phyloP scores from a whole-genome alignment of 2,888 invertebrate genomes.

The Sarcophaga carnaria region DNA sequence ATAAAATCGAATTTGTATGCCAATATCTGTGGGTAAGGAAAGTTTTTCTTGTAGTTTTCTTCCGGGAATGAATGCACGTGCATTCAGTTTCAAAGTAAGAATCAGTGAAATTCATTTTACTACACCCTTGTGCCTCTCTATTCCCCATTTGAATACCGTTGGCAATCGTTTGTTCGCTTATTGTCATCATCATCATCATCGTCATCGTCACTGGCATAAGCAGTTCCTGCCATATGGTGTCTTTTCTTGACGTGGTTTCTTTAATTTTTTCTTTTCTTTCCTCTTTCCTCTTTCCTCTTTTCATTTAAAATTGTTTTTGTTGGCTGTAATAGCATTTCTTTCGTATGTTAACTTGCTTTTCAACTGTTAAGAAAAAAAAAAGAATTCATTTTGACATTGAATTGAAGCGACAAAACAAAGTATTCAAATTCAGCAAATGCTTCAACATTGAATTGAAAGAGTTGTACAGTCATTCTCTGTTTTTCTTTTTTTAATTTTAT shows the following conservation, averaged over 20 bases:
- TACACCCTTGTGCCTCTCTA: background rate
- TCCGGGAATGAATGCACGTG: too few species aligned
- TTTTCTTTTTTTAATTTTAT: background rate
- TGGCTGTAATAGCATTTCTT: background rate
- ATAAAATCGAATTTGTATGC: constrained; percentile 18
- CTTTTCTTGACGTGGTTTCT: constrained; percentile 4
- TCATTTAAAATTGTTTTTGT: constrained; percentile 20
- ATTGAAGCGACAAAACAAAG: constrained; percentile 42
- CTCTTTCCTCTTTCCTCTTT: background rate
- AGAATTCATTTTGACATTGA: constrained; percentile 38
- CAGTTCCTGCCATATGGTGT: constrained; percentile 25
- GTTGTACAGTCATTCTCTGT: background rate
- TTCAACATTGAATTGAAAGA: background rate
- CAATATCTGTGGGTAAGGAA: background rate
- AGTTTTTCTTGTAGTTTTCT: too few species aligned
- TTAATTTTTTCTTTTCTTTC: background rate
- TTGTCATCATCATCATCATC: background rate
- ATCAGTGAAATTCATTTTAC: background rate
- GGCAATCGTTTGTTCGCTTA: background rate
- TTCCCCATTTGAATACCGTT: background rate
- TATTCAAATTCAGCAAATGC: constrained; percentile 22
- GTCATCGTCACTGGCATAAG: background rate
- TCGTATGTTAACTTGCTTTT: background rate
- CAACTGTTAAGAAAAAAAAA: constrained; percentile 19
- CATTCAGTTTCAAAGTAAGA: too few species aligned